phyloP scores from a whole-genome alignment of 2,797 vertebrate species.

The Naso thynnoides region DNA sequence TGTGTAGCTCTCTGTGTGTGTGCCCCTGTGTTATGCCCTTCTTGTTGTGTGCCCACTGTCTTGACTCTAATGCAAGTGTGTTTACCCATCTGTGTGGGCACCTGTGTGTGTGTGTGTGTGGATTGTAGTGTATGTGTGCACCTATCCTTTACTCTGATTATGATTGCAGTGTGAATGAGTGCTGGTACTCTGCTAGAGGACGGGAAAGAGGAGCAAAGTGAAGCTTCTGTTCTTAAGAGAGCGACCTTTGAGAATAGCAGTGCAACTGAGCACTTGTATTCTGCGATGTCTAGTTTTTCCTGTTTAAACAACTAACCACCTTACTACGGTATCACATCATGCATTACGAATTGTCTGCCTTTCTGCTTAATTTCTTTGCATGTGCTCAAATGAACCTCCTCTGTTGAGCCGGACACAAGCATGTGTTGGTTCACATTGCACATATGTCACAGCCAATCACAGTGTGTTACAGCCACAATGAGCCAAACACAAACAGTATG shows the following conservation, averaged over 20 bases:
- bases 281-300: constrained; percentile 35
- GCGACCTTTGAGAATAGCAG: constrained; percentile 27
- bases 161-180: constrained; percentile 58
- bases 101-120: constrained; percentile 43
- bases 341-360: constrained; percentile 46
- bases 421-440: too few relatives aligned
- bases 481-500: too few relatives aligned
- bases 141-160: constrained; percentile 68
- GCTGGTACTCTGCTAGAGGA: constrained; percentile 19
- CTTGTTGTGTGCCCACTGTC: constrained; percentile 39
- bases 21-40: constrained; percentile 41
- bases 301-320: constrained; percentile 32
- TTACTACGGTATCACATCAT: constrained; percentile 38
- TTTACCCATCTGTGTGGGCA: constrained; percentile 58
- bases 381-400: too few relatives aligned
- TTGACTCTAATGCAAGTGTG: constrained; percentile 48
- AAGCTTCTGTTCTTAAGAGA: constrained; percentile 50
- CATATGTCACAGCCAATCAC: too few relatives aligned
- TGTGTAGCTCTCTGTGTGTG: constrained; percentile 33
- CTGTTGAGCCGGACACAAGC: too few relatives aligned
- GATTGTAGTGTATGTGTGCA: constrained; percentile 28
- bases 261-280: constrained; percentile 14
- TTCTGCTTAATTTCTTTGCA: constrained; percentile 51
- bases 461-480: too few relatives aligned
- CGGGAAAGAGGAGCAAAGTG: constrained; percentile 9